A percentile compares a stretch with the other conserved stretches of the same genome.
Conservation (phyloP, 2,888 invertebrate genomes). For the Salpingus planirostris region DNA sequence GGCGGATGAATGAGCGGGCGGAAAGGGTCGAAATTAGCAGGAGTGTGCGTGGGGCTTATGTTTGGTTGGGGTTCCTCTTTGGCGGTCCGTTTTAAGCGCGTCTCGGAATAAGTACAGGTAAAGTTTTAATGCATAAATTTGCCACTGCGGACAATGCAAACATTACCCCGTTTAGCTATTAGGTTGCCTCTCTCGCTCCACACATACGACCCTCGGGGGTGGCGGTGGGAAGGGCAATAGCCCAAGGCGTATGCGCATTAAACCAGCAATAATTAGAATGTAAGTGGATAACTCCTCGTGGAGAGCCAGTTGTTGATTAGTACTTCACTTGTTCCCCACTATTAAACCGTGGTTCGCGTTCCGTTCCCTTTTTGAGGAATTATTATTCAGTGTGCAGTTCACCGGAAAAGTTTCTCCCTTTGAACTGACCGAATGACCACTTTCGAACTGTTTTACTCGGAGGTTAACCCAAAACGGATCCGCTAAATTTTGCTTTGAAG, state of each 20-base stretch:
- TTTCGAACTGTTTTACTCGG: constrained; percentile 3
- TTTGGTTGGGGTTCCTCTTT: no score
- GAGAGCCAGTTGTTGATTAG: constrained; percentile 12
- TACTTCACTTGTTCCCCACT: constrained; percentile 4
- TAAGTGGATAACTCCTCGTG: constrained; percentile 9
- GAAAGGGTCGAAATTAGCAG: no score
- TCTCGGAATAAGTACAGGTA: no score
- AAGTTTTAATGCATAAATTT: constrained; percentile 14
- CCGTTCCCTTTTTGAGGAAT: constrained; percentile 1
- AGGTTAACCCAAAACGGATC: constrained; percentile 11
- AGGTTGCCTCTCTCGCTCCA: constrained; percentile 3
- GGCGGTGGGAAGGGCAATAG: not conserved
- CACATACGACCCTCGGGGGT: constrained; percentile 4
- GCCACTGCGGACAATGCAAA: constrained; percentile 8
- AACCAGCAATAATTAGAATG: constrained; percentile 13
- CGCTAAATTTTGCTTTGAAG: constrained; percentile 12
- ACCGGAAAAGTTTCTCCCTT: constrained; percentile 6
- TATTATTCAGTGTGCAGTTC: constrained; percentile 4
- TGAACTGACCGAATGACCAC: constrained; percentile 12
- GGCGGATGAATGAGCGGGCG: no score
- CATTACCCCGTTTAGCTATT: constrained; percentile 8
- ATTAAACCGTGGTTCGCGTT: not conserved
- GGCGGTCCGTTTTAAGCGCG: no score
- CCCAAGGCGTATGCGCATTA: constrained; percentile 6
- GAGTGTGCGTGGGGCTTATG: no score